These are phyloP conservation scores for Thaleichthys pacificus DNA, from an alignment of 2,797 vertebrate species.

Conservation along the genomic window DNA sequence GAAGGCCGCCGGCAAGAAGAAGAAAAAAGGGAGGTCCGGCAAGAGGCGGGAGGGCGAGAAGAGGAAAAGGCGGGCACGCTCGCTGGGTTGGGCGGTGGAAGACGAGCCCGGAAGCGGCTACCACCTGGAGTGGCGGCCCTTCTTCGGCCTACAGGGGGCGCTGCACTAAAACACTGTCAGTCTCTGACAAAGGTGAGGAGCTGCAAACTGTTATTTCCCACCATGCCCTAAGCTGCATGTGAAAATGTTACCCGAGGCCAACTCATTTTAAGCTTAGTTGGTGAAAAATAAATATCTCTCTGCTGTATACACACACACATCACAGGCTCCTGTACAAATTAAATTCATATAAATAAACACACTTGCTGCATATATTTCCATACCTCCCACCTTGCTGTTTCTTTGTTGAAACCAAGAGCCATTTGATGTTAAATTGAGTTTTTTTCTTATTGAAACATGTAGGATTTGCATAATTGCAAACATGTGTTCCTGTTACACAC, in stretches of 20 bases:
- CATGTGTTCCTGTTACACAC: constrained; percentile 29
- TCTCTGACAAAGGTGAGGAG: constrained; percentile 75
- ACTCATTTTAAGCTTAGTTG: background rate
- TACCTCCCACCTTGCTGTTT: constrained; percentile 23
- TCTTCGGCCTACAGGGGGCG: constrained; percentile 59
- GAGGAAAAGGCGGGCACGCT: constrained; percentile 86
- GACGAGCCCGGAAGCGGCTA: constrained; percentile 59
- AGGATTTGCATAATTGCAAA: constrained; percentile 42
- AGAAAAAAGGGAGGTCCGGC: constrained; percentile 85
- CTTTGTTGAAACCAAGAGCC: constrained; percentile 19
- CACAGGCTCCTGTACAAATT: background rate
- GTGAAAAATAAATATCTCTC: background rate
- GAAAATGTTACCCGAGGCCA: background rate
- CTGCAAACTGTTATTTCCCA: background rate
- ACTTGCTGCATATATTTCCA: constrained; percentile 13
- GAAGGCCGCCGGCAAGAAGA: constrained; percentile 82
- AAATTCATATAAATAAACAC: background rate
- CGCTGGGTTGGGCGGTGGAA: constrained; percentile 46
- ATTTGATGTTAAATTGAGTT: constrained; percentile 28
- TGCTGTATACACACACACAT: too few relatives aligned
- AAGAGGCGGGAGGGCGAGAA: constrained; percentile 92
- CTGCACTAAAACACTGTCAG: constrained; percentile 76
- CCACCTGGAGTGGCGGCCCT: constrained; percentile 65
- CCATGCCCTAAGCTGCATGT: background rate
- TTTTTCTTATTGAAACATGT: constrained; percentile 35